A percentile compares a stretch with the other conserved stretches of the same genome.
These are phyloP conservation scores for Eulemur rufifrons DNA, from an alignment of 2,113 vertebrate species.

Conservation along the genomic window DNA sequence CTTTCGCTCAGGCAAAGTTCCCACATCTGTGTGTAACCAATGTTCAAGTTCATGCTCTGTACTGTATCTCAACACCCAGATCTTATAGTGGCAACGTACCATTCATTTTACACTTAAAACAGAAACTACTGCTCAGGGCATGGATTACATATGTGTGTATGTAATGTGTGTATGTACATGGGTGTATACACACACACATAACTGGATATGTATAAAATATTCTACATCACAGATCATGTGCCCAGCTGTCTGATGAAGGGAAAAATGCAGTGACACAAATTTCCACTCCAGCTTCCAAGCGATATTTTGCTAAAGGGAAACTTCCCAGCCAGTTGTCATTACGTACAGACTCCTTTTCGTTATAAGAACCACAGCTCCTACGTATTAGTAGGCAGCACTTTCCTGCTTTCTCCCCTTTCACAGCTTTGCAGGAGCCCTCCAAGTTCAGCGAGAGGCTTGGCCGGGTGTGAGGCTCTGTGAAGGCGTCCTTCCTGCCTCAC, in stretches of 20 bases:
- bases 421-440: too few relatives aligned
- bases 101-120: not conserved
- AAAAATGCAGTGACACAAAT: not conserved
- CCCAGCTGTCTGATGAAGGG: not conserved
- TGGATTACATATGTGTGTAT: too few relatives aligned
- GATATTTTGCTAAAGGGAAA: not conserved
- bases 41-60: not conserved
- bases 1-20: not conserved
- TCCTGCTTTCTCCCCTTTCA: not conserved
- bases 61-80: not conserved
- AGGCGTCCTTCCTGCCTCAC: not conserved
- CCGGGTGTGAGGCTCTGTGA: too few relatives aligned
- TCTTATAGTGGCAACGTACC: not conserved
- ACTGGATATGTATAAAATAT: not conserved
- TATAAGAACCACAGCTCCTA: not conserved
- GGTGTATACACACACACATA: too few relatives aligned
- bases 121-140: not conserved
- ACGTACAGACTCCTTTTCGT: not conserved
- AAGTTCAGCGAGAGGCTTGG: not conserved
- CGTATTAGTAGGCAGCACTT: too few relatives aligned
- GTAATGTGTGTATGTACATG: not conserved
- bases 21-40: not conserved
- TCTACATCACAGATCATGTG: fast-evolving
- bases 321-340: not conserved
- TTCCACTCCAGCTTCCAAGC: not conserved